phyloP scores from a whole-genome alignment of 2,113 vertebrate species.

The Arizona elegans region DNA sequence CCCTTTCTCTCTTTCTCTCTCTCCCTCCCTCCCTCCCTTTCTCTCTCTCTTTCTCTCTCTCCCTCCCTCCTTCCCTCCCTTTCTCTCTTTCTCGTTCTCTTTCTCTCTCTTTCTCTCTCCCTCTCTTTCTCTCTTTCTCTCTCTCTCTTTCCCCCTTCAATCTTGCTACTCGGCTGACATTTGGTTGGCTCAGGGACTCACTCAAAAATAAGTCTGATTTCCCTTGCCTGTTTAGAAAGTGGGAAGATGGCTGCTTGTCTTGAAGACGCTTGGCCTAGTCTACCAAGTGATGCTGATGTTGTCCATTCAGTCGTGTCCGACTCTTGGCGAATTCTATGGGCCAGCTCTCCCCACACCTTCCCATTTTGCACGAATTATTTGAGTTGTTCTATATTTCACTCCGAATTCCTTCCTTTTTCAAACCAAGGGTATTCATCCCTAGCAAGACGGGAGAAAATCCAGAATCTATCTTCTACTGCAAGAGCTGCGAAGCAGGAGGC shows the following conservation, averaged over 20 bases:
- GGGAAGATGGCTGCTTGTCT: not conserved
- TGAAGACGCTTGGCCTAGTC: not conserved
- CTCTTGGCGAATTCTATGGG: not conserved
- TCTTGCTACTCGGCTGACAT: not conserved
- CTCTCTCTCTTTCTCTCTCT: rapidly evolving
- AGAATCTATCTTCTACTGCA: not conserved
- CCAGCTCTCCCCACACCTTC: not conserved
- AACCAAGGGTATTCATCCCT: not conserved
- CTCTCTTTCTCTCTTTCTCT: too few relatives aligned
- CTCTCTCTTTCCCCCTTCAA: too few relatives aligned
- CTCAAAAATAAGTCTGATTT: not conserved
- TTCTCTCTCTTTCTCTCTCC: rapidly evolving
- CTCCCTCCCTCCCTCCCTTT: too few relatives aligned
- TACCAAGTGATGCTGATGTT: not conserved
- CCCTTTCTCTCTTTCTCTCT: rapidly evolving
- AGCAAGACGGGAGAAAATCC: not conserved
- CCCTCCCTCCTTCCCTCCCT: rapidly evolving
- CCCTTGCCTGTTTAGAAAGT: not conserved
- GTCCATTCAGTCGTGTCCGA: not conserved
- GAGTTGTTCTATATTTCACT: not conserved
- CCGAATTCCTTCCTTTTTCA: not conserved
- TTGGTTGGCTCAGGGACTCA: not conserved
- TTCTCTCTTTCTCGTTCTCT: rapidly evolving
- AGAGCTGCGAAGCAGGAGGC: not conserved
- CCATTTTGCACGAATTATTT: not conserved